Percentiles rank a stretch among this genome's conserved stretches.
Conservation (phyloP, 2,113 vertebrate genomes). For the Larimichthys crocea region DNA sequence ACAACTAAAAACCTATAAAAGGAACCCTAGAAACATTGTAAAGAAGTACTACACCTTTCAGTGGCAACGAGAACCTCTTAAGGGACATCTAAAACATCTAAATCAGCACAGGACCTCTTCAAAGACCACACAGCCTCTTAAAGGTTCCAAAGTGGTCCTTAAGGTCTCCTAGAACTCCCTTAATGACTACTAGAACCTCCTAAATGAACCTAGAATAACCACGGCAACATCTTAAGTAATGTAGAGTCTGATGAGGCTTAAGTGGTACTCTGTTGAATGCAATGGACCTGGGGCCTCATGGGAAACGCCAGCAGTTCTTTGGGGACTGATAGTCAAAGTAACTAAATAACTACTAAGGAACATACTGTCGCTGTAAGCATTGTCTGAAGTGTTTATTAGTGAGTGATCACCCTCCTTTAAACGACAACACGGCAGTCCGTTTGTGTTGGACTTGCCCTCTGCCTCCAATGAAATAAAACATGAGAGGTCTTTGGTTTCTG, state of each 20-base stretch:
- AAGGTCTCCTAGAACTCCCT: not conserved
- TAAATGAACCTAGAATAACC: not conserved
- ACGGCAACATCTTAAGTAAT: too few relatives aligned
- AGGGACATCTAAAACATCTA: not conserved
- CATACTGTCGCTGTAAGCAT: too few relatives aligned
- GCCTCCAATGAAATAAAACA: conserved; percentile 25
- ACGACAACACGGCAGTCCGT: not conserved
- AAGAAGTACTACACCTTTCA: not conserved
- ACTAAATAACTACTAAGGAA: too few relatives aligned
- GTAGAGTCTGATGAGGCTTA: not conserved
- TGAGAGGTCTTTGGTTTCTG: conserved; percentile 38
- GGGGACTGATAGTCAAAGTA: not conserved
- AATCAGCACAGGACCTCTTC: too few relatives aligned
- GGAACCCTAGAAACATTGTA: not conserved
- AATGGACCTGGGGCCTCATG: not conserved
- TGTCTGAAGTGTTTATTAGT: too few relatives aligned
- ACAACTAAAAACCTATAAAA: not conserved
- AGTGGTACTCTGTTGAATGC: not conserved
- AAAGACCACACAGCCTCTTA: too few relatives aligned
- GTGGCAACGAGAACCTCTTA: not conserved
- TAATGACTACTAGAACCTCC: not conserved
- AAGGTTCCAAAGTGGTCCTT: too few relatives aligned
- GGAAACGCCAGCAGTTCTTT: not conserved
- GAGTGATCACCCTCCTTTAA: not conserved
- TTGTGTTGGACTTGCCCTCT: not conserved